Percentiles rank a stretch among this genome's conserved stretches.
phyloP scores from a whole-genome alignment of 1,140 invertebrate genomes.

The Leptopilina boulardi region DNA sequence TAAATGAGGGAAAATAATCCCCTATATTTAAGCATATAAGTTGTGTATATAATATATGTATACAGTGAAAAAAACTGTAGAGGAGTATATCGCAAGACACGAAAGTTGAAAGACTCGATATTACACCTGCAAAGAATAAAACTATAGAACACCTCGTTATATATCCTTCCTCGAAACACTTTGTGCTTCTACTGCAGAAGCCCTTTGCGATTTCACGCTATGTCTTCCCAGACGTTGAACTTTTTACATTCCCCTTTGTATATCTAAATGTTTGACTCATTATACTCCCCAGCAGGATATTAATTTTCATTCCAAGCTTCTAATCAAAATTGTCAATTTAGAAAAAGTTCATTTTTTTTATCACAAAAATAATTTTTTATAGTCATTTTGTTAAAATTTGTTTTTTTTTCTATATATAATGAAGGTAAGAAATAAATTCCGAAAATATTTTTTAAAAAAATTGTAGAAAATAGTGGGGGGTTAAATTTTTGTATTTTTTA shows the following conservation, averaged over 20 bases:
- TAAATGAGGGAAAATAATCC: too few relatives aligned
- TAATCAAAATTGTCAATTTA: not conserved
- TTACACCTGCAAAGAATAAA: conserved; percentile 23
- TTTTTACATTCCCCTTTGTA: conserved; percentile 4
- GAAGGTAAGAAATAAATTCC: too few relatives aligned
- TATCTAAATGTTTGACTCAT: not conserved
- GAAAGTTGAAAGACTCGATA: conserved; percentile 10
- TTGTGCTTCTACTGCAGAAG: conserved; percentile 6
- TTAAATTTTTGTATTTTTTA: too few relatives aligned
- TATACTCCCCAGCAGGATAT: conserved; percentile 6
- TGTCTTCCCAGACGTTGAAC: conserved; percentile 18
- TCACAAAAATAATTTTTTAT: too few relatives aligned
- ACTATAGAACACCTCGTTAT: conserved; percentile 15
- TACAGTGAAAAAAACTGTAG: not conserved
- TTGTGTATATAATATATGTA: not conserved
- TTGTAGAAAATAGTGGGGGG: too few relatives aligned
- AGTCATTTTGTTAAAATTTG: too few relatives aligned
- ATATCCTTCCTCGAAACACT: conserved; percentile 21
- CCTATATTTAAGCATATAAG: too few relatives aligned
- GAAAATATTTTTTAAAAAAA: too few relatives aligned
- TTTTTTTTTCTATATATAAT: too few relatives aligned
- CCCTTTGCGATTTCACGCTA: conserved; percentile 21
- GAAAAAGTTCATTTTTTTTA: too few relatives aligned
- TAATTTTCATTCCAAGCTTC: not conserved
- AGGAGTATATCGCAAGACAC: not conserved